phyloP scores from a whole-genome alignment of 2,113 vertebrate species.

The Perca flavescens region DNA sequence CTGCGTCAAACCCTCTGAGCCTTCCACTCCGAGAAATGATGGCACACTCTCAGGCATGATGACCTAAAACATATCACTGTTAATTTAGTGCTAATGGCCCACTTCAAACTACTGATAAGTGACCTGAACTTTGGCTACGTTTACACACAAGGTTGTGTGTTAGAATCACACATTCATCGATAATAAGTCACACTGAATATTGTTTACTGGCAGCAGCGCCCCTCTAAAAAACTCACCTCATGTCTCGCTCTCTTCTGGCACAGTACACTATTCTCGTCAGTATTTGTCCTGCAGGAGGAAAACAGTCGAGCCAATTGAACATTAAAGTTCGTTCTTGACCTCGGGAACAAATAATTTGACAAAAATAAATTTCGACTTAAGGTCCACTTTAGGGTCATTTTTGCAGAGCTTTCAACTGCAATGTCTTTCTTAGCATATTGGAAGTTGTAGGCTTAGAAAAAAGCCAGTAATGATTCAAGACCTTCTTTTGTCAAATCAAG shows the following conservation, averaged over 20 bases:
- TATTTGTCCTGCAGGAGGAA: conserved; percentile 82
- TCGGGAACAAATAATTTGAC: background rate
- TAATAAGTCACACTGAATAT: background rate
- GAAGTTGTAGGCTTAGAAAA: background rate
- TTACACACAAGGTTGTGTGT: background rate
- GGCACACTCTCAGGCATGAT: conserved; percentile 74
- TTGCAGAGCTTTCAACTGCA: background rate
- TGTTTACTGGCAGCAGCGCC: background rate
- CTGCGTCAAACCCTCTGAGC: conserved; percentile 77
- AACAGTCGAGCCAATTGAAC: conserved; percentile 16
- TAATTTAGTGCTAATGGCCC: background rate
- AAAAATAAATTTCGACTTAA: background rate
- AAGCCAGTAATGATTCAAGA: background rate
- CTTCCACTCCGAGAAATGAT: conserved; percentile 71
- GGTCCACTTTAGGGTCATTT: background rate
- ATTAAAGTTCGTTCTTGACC: background rate
- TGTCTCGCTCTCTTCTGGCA: conserved; percentile 91
- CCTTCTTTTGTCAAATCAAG: conserved; percentile 11
- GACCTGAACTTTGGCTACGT: background rate
- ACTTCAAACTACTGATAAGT: conserved; percentile 5
- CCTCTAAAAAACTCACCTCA: conserved; percentile 84
- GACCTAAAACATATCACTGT: conserved; percentile 65
- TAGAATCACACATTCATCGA: conserved; percentile 1
- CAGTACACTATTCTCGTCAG: conserved; percentile 76
- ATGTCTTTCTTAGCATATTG: background rate